Evolutionary conservation across 2,113 vertebrate species (phyloP).

Genomic region (Dicrurus megarhynchus): DNA sequence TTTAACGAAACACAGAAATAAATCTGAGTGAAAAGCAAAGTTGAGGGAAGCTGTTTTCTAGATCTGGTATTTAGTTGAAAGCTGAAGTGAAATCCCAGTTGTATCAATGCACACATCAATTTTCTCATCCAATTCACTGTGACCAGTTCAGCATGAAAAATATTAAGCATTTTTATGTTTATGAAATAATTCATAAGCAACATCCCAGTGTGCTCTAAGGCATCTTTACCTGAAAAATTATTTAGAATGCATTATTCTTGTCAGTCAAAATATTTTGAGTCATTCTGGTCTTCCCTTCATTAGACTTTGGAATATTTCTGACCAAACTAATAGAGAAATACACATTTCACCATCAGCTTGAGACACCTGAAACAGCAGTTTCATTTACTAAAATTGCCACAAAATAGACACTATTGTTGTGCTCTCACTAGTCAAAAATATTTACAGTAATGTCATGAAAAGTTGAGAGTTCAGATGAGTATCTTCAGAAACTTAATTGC

Average conservation of each 20-base stretch:
- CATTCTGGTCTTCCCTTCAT: background rate
- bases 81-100: background rate
- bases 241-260: background rate
- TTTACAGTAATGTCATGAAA: background rate
- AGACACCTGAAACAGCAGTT: background rate
- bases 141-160: background rate
- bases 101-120: background rate
- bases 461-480: background rate
- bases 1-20: background rate
- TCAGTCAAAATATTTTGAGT: background rate
- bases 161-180: background rate
- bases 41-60: background rate
- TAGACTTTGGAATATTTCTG: background rate
- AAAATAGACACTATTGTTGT: background rate
- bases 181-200: background rate
- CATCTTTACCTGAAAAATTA: background rate
- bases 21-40: background rate
- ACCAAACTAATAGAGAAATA: conserved; percentile 1
- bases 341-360: background rate
- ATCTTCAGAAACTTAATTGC: background rate
- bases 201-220: background rate
- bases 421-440: background rate
- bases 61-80: background rate
- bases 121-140: background rate
- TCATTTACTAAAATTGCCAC: background rate